Conservation (phyloP, 2,888 invertebrate species). For the Pharmacophagus antenor region DNA sequence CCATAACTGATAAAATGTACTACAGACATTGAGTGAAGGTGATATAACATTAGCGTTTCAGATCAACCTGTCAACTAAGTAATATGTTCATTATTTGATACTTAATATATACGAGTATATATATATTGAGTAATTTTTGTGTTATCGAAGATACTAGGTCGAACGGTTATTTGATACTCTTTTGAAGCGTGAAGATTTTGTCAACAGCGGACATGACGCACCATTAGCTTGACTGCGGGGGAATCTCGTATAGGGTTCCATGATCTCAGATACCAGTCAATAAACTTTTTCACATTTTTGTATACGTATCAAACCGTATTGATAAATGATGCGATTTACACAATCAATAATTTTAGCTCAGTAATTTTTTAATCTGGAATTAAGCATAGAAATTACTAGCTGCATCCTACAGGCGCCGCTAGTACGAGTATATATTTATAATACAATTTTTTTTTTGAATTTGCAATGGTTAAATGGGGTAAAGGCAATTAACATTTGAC, state of each 20-base stretch:
- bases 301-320: conserved; percentile 2
- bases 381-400: no score
- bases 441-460: no score
- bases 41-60: no score
- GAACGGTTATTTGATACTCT: conserved; percentile 11
- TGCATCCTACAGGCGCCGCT: no score
- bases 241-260: conserved; percentile 10
- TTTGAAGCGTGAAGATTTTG: conserved; percentile 13
- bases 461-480: no score
- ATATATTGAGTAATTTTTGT: conserved; percentile 6
- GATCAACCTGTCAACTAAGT: no score
- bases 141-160: conserved; percentile 3
- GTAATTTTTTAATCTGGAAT: no score
- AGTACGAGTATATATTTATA: no score
- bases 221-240: conserved; percentile 7
- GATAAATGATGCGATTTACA: conserved; percentile 5
- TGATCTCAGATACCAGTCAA: conserved; percentile 9
- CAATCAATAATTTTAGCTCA: neutral
- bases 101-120: no score
- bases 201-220: conserved; percentile 6
- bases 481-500: no score
- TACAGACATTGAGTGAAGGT: no score
- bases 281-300: neutral
- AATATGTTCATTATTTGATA: neutral
- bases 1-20: no score